Percentiles rank a stretch among this genome's conserved stretches.
These are phyloP conservation scores for Heliconius nattereri DNA, from an alignment of 1,140 invertebrate species.

Conservation along the genomic window DNA sequence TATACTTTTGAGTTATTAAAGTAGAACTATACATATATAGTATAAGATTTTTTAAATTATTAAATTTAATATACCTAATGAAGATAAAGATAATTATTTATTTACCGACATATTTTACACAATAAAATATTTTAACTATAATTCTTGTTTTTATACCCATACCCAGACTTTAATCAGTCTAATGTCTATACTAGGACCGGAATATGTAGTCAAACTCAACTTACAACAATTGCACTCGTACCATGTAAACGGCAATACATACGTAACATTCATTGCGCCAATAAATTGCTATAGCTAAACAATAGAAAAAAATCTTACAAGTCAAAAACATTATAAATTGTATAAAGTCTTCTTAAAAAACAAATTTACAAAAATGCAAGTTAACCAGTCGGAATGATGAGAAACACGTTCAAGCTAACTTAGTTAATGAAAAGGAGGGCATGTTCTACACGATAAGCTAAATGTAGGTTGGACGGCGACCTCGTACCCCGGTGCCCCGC, in stretches of 20 bases:
- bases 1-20: background rate
- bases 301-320: too few species aligned
- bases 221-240: too few species aligned
- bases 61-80: background rate
- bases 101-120: background rate
- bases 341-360: background rate
- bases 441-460: constrained; percentile 34
- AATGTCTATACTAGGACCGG: background rate
- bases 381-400: background rate
- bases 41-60: background rate
- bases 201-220: background rate
- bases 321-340: too few species aligned
- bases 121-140: background rate
- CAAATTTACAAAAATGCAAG: background rate
- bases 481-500: constrained; percentile 31
- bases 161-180: background rate
- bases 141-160: background rate
- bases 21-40: background rate
- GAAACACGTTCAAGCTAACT: background rate
- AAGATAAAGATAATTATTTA: background rate
- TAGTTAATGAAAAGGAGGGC: constrained; percentile 35
- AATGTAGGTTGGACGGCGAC: constrained; percentile 43
- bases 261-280: background rate
- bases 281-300: too few species aligned
- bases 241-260: background rate